phyloP scores from a whole-genome alignment of 2,113 vertebrate genomes.

The Amphiprion percula region DNA sequence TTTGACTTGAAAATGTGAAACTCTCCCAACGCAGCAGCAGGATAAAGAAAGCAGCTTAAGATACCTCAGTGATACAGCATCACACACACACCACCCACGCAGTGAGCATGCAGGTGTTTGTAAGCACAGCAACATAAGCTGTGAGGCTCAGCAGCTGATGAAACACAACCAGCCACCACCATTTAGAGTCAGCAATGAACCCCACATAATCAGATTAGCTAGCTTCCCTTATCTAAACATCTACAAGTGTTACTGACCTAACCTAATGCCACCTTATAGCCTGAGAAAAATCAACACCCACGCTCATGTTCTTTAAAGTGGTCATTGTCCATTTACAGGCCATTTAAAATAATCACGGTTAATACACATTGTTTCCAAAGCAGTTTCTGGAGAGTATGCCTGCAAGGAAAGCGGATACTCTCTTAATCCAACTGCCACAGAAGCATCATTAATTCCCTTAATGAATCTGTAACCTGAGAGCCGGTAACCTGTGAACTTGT shows the following conservation, averaged over 20 bases:
- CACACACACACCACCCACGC: constrained; percentile 18
- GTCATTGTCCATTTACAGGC: constrained; percentile 54
- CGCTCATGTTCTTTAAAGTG: constrained; percentile 58
- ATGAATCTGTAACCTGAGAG: constrained; percentile 79
- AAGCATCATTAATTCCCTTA: constrained; percentile 83
- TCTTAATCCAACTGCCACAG: constrained; percentile 72
- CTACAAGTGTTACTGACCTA: constrained; percentile 78
- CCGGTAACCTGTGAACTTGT: constrained; percentile 79
- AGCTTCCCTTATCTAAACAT: constrained; percentile 79
- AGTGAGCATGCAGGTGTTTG: constrained; percentile 83
- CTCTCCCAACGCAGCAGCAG: background rate
- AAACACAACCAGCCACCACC: constrained; percentile 72
- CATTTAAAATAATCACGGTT: constrained; percentile 69
- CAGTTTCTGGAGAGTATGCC: constrained; percentile 50
- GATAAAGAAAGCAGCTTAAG: constrained; percentile 7
- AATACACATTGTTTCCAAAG: constrained; percentile 52
- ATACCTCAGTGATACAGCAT: constrained; percentile 7
- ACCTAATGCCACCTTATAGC: constrained; percentile 70
- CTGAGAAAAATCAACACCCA: constrained; percentile 71
- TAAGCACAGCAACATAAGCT: constrained; percentile 53
- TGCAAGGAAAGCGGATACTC: constrained; percentile 76
- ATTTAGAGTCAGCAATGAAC: constrained; percentile 61
- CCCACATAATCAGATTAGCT: constrained; percentile 69
- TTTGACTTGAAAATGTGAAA: background rate
- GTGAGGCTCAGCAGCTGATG: constrained; percentile 75